Evolutionary conservation across 2,888 invertebrate species (phyloP).

Genomic region (Formica aserva): DNA sequence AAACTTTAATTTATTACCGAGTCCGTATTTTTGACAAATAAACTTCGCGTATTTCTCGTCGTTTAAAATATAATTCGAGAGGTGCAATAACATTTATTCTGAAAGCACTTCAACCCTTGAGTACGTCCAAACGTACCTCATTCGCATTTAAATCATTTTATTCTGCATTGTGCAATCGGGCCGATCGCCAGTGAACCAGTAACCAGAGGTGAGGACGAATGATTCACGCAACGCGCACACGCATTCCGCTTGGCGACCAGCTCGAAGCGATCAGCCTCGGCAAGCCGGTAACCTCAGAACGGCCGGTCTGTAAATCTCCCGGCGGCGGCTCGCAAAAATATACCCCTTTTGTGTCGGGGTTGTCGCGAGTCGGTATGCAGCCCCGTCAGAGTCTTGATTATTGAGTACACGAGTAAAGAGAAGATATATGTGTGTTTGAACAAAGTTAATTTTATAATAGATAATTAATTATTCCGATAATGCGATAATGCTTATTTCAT

Average conservation of each 20-base stretch:
- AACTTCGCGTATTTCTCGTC: background rate
- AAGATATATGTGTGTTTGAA: background rate
- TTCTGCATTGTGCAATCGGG: conserved; percentile 39
- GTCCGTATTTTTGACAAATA: background rate
- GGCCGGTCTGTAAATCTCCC: conserved; percentile 44
- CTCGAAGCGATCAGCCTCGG: conserved; percentile 28
- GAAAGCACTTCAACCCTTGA: conserved; percentile 1
- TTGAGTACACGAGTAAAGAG: background rate
- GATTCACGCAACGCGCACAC: conserved; percentile 26
- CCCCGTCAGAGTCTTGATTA: background rate
- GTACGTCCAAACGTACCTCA: background rate
- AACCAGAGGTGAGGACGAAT: conserved; percentile 32
- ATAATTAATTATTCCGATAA: background rate
- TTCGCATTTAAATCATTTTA: conserved; percentile 37
- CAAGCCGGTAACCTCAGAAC: conserved; percentile 33
- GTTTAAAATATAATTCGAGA: conserved; percentile 22
- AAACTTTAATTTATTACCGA: background rate
- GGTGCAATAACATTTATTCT: conserved; percentile 27
- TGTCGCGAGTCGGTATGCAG: conserved; percentile 21
- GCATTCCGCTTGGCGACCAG: conserved; percentile 4
- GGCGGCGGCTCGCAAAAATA: conserved; percentile 39
- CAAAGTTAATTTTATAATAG: conserved; percentile 14
- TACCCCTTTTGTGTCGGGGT: conserved; percentile 30
- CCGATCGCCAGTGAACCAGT: conserved; percentile 33
- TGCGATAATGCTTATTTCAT: background rate